These are phyloP conservation scores for Oostethus manadensis DNA, from an alignment of 2,113 vertebrate genomes.

Conservation along the genomic window DNA sequence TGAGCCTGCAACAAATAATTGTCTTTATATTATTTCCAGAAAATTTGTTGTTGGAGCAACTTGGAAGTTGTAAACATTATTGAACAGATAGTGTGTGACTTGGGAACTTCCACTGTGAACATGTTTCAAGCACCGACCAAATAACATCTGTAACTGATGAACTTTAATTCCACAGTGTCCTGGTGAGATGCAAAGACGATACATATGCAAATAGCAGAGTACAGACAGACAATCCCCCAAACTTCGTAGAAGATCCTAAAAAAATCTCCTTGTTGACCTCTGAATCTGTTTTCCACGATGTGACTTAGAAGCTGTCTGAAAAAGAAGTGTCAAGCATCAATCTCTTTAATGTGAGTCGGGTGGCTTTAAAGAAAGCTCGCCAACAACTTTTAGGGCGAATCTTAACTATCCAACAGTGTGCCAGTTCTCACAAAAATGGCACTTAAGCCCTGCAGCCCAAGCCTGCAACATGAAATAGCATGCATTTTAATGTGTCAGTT, in stretches of 20 bases:
- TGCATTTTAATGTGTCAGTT: slow-evolving; percentile 58
- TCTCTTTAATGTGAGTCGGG: slow-evolving; percentile 49
- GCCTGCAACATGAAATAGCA: slow-evolving; percentile 54
- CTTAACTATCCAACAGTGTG: slow-evolving; percentile 23
- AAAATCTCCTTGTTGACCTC: slow-evolving; percentile 15
- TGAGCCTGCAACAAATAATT: too few species aligned
- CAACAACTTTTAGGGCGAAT: slow-evolving; percentile 30
- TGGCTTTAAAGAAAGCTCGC: slow-evolving; percentile 23
- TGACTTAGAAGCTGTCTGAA: slow-evolving; percentile 17
- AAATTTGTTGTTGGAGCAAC: too few species aligned
- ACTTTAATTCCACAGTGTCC: neutral
- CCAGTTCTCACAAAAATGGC: slow-evolving; percentile 55
- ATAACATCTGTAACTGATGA: too few species aligned
- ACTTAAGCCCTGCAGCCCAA: slow-evolving; percentile 53
- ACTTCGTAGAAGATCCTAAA: slow-evolving; percentile 4
- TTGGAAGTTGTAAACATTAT: too few species aligned
- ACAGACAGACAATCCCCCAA: neutral
- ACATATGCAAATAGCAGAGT: neutral
- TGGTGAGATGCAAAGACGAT: neutral
- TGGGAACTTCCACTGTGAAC: too few species aligned
- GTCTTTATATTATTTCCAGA: too few species aligned
- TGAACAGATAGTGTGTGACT: too few species aligned
- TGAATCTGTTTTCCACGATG: slow-evolving; percentile 28
- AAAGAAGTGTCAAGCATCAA: slow-evolving; percentile 43
- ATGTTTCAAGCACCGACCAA: too few species aligned